Percentiles rank a stretch among this genome's conserved stretches.
These are phyloP conservation scores for Tonatia bakeri DNA, from an alignment of 2,113 vertebrate genomes.

Conservation along the genomic window DNA sequence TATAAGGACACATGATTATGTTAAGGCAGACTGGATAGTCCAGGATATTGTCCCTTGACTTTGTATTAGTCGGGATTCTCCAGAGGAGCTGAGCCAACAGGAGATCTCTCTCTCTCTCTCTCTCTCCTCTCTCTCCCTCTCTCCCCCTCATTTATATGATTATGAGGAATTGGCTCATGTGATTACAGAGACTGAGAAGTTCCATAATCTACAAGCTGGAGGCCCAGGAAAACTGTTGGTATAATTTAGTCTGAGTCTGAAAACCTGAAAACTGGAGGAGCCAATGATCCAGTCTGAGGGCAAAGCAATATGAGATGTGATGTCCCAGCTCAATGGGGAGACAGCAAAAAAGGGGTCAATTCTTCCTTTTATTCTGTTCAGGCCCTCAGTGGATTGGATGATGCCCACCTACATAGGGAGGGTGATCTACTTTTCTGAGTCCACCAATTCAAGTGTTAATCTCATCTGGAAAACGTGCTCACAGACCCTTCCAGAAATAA, in stretches of 20 bases:
- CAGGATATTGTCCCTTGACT: neutral
- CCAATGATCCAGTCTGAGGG: neutral
- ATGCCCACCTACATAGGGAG: neutral
- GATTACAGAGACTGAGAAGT: too few relatives aligned
- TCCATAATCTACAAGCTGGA: too few relatives aligned
- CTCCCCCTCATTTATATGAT: neutral
- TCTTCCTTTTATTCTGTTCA: neutral
- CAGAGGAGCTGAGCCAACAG: neutral
- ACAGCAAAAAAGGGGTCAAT: neutral
- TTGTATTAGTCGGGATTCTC: neutral
- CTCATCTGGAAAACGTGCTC: neutral
- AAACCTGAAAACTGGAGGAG: neutral
- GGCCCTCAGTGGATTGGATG: neutral
- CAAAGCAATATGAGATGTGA: neutral
- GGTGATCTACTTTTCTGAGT: neutral
- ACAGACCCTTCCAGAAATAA: neutral
- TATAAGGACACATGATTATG: neutral
- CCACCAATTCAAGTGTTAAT: neutral
- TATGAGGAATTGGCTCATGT: neutral
- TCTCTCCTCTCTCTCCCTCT: too few relatives aligned
- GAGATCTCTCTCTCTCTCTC: too few relatives aligned
- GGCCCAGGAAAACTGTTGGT: neutral
- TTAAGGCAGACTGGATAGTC: neutral
- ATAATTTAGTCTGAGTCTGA: too few relatives aligned
- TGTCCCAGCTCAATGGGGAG: neutral